Conservation (phyloP, 2,797 vertebrate genomes). For the Pogoniulus pusillus region DNA sequence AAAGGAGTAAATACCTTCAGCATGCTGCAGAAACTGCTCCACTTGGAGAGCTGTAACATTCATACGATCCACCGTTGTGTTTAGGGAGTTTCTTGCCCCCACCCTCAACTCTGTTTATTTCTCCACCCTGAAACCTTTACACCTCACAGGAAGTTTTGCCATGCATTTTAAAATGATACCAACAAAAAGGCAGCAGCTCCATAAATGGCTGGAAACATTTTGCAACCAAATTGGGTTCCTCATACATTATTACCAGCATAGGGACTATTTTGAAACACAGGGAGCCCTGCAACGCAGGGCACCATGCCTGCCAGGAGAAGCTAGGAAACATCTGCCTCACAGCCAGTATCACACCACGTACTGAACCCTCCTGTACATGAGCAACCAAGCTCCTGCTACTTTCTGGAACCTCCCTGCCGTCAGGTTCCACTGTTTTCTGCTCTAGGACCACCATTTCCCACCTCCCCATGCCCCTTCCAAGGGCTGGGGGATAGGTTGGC, state of each 20-base stretch:
- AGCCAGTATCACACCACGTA: not conserved
- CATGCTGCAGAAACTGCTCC: not conserved
- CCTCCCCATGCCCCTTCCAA: not conserved
- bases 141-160: not conserved
- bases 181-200: not conserved
- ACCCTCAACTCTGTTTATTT: not conserved
- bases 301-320: not conserved
- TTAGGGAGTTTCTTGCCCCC: fast-evolving
- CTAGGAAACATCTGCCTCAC: not conserved
- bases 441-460: not conserved
- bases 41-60: not conserved
- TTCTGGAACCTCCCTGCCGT: not conserved
- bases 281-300: not conserved
- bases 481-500: too few relatives aligned
- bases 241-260: fast-evolving
- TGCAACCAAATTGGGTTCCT: not conserved
- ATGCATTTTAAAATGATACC: not conserved
- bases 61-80: not conserved
- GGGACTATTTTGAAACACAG: not conserved
- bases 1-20: not conserved
- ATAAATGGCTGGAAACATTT: not conserved
- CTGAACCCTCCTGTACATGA: not conserved
- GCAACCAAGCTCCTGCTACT: fast-evolving
- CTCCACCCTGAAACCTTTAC: not conserved
- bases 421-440: not conserved